Evolutionary conservation across 2,888 invertebrate species (phyloP).

Genomic region (Vanessa cardui): DNA sequence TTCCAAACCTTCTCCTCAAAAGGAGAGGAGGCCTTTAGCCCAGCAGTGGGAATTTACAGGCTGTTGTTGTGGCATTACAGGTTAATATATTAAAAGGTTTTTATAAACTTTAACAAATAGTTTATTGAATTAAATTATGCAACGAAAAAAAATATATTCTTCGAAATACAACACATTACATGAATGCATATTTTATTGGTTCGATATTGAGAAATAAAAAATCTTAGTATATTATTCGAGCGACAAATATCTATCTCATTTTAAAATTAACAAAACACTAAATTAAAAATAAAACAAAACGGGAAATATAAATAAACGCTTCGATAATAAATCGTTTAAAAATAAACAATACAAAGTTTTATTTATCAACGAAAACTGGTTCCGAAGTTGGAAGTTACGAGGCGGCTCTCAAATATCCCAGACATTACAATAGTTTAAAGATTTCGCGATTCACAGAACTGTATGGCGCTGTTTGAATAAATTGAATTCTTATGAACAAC

Average conservation of each 20-base stretch:
- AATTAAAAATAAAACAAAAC: neutral
- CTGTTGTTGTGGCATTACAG: too few species aligned
- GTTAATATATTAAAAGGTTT: too few species aligned
- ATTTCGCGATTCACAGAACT: conserved; percentile 34
- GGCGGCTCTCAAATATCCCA: conserved; percentile 34
- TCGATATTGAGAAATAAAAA: too few species aligned
- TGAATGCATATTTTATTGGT: too few species aligned
- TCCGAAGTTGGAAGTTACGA: conserved; percentile 26
- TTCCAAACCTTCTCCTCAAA: too few species aligned
- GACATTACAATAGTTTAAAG: conserved; percentile 12
- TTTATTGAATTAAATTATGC: too few species aligned
- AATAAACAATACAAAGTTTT: conserved; percentile 31
- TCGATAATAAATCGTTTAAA: conserved; percentile 27
- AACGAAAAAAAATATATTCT: too few species aligned
- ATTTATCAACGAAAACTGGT: conserved; percentile 32
- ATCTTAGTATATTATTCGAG: too few species aligned
- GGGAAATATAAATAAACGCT: neutral
- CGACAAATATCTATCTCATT: neutral
- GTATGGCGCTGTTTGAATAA: conserved; percentile 24
- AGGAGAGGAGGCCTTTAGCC: too few species aligned
- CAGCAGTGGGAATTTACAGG: too few species aligned
- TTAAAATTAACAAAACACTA: neutral
- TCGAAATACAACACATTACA: too few species aligned
- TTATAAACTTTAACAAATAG: too few species aligned
- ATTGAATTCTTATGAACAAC: conserved; percentile 19